Evolutionary conservation across 1,140 invertebrate genomes (phyloP), one percentile per base, ranked within the genome.

Genomic region (Trigoniulus corallinus): DNA sequence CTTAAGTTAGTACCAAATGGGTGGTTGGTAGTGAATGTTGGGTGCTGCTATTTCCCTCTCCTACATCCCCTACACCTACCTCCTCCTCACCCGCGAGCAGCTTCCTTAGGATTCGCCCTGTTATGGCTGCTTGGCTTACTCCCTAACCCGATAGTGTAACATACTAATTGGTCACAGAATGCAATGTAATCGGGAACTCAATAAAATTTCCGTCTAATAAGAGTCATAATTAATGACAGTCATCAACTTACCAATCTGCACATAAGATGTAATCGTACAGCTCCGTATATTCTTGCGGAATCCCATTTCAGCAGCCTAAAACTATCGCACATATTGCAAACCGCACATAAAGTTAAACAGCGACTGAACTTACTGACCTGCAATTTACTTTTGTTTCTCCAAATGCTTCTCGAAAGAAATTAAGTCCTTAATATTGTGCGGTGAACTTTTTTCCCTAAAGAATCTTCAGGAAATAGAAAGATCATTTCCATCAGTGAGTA

Each of bases 401-500:
- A 50, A 56, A 61, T 21, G 43, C 46, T n/a, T 50, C 44, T 21
- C 24, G 48, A 49, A 44, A 39, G 24, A 48, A 27, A 24, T 29
- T 34, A 10, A 50, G 49, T 44, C 53, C 44, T n/a, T 34, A 21
- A 29, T 51, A 34, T 26, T 26, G 24, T 47, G 18, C 24, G 21
- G 64, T 58, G 53, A 81, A 69, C 50, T 70, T 65, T 61, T 83
- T 84, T 50, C 72, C 68, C 34, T 73, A 67, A 43, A 82, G 62
- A 29, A 81, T 79, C 29, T 71, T 65, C 41, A 72, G n/a, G n/a
- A n/a, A n/a, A n/a, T n/a, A n/a, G n/a, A n/a, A n/a, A 62, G 2
- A 82, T 74, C 72, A 66, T 88, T 88, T 18, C 84, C 84, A 64
- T 88, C 84, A 10, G 84, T 85, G 2, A 87, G 65, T 49, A 65